These are phyloP conservation scores for Bucorvus abyssinicus DNA, from an alignment of 2,797 vertebrate species.

Conservation along the genomic window DNA sequence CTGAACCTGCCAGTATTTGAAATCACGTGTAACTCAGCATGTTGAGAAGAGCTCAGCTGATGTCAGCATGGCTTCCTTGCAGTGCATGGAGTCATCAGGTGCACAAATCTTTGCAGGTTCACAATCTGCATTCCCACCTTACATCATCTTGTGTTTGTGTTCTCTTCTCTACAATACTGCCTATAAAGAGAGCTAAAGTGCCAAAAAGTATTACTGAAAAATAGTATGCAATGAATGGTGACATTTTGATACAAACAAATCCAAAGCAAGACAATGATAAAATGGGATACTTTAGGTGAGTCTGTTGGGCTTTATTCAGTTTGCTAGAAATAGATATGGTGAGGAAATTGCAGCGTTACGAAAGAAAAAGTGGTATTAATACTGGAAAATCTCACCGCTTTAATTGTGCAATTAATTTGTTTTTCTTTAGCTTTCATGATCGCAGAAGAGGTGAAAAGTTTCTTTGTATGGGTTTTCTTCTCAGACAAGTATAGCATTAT, in stretches of 20 bases:
- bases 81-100: not conserved
- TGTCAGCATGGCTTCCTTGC: not conserved
- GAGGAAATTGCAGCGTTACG: not conserved
- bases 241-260: not conserved
- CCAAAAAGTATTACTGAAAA: not conserved
- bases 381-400: not conserved
- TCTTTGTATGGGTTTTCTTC: not conserved
- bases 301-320: not conserved
- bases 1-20: not conserved
- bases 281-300: not conserved
- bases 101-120: not conserved
- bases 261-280: not conserved
- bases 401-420: not conserved
- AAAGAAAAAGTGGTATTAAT: not conserved
- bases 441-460: not conserved
- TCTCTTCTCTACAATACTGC: not conserved
- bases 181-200: not conserved
- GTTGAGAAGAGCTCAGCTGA: not conserved
- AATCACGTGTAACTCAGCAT: not conserved
- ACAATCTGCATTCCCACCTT: not conserved
- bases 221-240: not conserved
- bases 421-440: not conserved
- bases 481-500: not conserved
- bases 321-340: not conserved
- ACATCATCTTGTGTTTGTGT: not conserved